Evolutionary conservation across 1,140 invertebrate species (phyloP), one percentile per base, ranked within the genome.

Genomic region (Thaumetopoea pityocampa): DNA sequence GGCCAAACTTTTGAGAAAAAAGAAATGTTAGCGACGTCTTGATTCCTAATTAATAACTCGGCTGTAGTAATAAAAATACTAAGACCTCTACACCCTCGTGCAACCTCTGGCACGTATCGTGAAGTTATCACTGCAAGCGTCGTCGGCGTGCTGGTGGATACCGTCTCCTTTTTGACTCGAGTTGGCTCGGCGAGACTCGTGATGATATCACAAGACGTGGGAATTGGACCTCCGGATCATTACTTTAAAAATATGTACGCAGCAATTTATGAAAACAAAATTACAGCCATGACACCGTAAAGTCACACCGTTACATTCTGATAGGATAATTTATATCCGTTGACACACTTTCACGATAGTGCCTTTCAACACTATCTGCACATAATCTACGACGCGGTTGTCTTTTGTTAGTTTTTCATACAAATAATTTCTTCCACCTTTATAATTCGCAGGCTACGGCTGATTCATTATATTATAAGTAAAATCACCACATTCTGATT

Each of bases 321-420:
- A 19, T 35, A n/a, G 20, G 33, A 35, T 35, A 35, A 35, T 35
- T 35, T 35, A 24, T 35, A 23, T 35, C 33, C 22, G 19, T 35
- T 34, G 32, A 34, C 23, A 35, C 33, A 19, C 24, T 35, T 23
- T 35, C 33, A 35, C 33, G 24, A 35, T 35, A 20, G 11, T 35
- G n/a, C n/a, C 20, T 8, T 19, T 8, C 12, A 24, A 23, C 20
- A 35, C 33, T 23, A 35, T 35, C 19, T 35, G 5, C 5, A 5
- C 11, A 23, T 35, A 35, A 35, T 35, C 33, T 35, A 20, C 33
- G 22, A 20, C 33, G 33, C 24, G 16, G 11, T 5, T 8, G 9
- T 10, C 20, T 35, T 35, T 35, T 35, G 33, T 35, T 35, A 11
- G n/a, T 2, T 35, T 35, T 15, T 15, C 12, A 9, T 8, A 35